These are phyloP conservation scores for Casuarius casuarius DNA, from an alignment of 2,113 vertebrate species.

Conservation along the genomic window DNA sequence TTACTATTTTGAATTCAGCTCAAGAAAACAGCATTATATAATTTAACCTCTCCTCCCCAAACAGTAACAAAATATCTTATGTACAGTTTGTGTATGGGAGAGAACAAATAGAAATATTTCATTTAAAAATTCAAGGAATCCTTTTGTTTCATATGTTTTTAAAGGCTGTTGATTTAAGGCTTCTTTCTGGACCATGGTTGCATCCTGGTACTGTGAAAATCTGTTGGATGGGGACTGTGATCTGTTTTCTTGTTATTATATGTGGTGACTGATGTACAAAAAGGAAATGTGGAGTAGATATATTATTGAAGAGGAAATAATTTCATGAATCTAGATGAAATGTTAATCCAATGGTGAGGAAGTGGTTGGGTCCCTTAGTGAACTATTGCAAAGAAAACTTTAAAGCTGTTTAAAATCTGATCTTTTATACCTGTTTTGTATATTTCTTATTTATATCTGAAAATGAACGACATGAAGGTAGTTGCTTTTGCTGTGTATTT, in stretches of 20 bases:
- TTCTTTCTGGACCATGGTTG: accelerated
- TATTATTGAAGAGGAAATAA: not conserved
- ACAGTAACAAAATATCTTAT: not conserved
- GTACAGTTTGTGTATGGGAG: not conserved
- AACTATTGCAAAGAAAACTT: not conserved
- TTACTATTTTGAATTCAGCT: not conserved
- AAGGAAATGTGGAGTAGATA: not conserved
- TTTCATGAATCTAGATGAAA: not conserved
- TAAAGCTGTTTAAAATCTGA: not conserved
- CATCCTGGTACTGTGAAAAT: not conserved
- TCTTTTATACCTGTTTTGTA: not conserved
- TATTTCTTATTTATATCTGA: not conserved
- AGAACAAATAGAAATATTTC: not conserved
- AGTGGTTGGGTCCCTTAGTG: not conserved
- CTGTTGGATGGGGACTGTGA: not conserved
- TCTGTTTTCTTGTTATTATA: not conserved
- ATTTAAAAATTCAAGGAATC: not conserved
- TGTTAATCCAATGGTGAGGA: not conserved
- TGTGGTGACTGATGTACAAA: not conserved
- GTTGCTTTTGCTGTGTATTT: not conserved
- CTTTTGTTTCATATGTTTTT: not conserved
- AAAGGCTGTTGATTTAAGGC: not conserved
- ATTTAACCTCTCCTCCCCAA: not conserved
- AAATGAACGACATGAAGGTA: not conserved
- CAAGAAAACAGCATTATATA: not conserved